phyloP scores from a whole-genome alignment of 1,140 invertebrate species.

The Sitobion miscanthi region DNA sequence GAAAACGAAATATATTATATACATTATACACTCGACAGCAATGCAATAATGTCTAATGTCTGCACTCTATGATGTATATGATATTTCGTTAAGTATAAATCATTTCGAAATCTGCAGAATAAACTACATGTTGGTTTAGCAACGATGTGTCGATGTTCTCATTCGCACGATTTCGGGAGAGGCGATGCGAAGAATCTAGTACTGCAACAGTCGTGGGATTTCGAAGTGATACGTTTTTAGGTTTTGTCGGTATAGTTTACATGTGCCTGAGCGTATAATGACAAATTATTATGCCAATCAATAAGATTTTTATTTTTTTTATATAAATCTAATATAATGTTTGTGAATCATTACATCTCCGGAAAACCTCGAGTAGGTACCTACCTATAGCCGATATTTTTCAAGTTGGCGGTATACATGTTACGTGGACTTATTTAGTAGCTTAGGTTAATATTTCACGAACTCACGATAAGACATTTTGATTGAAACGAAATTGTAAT shows the following conservation, averaged over 20 bases:
- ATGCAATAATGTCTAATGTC: neutral
- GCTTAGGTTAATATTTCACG: neutral
- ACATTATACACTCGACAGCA: neutral
- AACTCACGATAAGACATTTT: neutral
- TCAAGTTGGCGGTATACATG: too few species aligned
- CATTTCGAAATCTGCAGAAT: neutral
- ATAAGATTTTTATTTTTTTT: too few species aligned
- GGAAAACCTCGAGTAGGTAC: too few species aligned
- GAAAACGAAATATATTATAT: neutral
- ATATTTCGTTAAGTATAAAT: neutral
- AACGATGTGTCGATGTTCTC: neutral
- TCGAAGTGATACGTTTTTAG: neutral
- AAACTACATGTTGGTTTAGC: neutral
- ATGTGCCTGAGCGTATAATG: neutral
- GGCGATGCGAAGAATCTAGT: neutral
- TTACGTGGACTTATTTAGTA: neutral
- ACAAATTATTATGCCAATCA: neutral
- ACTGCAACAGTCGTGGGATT: neutral
- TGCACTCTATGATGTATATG: neutral
- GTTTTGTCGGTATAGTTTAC: neutral
- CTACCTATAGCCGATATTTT: too few species aligned
- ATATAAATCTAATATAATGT: too few species aligned
- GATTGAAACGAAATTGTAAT: neutral
- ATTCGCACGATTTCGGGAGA: neutral
- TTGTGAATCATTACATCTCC: too few species aligned